Evolutionary conservation across 2,113 vertebrate genomes (phyloP), one percentile per base, ranked within the genome.

Genomic region (Centrocercus urophasianus): DNA sequence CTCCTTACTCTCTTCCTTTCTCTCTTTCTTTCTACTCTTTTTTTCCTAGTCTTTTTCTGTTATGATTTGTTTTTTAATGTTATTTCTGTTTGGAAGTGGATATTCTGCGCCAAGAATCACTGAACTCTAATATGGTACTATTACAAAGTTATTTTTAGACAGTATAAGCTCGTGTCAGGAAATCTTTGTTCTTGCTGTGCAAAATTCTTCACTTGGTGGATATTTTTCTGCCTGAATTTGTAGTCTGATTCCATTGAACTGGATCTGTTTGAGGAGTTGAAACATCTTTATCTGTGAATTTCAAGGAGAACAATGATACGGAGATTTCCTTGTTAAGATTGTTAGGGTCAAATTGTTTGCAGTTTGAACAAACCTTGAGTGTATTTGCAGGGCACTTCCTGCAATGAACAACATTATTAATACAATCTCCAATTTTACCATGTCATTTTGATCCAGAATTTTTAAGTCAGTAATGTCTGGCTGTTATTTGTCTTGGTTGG

Each of bases 1-100:
- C 34, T 27, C 42, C 24, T 40, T 42, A 19, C 27, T 11, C 30
- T 65, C 40, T 8, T 24, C 25, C 17, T 28, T 16, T 30, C 16
- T 9, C 17, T 3, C 9, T 6, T 30, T n/a, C n/a, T 42, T 28
- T 40, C 34, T 13, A 15, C 9, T 13, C 40, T 13, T 18, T n/a
- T n/a, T 8, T 17, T 2, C 7, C 6, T n/a, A n/a, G 4, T 34
- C 12, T 32, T 47, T 2, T 5, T 83, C 16, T 38, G 2, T 3
- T 83, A 83, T 36, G 3, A 34, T 61, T 59, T 21, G 13, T 38
- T 28, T 63, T 84, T 77, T 25, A 24, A 54, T 16, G 5, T 27
- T 67, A 19, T 61, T 92, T 59, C 24, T 52, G 5, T 43, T 89
- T 81, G 70, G 19, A 90, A 77, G 8, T 63, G 13, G 83, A 28